phyloP scores from a whole-genome alignment of 2,113 vertebrate genomes.

The Oophaga pumilio region DNA sequence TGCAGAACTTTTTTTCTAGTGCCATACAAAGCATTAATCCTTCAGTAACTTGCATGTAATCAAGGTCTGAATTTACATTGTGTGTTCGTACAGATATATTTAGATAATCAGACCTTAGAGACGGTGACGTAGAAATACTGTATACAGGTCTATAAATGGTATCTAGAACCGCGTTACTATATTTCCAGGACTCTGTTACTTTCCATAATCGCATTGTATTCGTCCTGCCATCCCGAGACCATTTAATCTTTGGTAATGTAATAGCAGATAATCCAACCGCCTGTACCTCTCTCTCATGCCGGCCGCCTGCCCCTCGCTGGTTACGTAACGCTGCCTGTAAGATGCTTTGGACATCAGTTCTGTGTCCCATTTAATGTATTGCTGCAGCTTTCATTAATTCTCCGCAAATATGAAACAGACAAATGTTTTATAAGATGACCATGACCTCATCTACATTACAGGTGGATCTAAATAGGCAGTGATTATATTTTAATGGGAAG shows the following conservation, averaged over 20 bases:
- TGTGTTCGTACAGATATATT: too few species aligned
- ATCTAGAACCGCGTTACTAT: background rate
- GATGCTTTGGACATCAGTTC: conserved; percentile 20
- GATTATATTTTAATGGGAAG: background rate
- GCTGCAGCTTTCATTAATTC: conserved; percentile 13
- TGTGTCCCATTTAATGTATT: conserved; percentile 36
- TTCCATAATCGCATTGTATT: conserved; percentile 12
- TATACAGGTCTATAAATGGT: background rate
- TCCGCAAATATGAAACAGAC: background rate
- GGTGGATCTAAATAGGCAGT: background rate
- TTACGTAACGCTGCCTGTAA: conserved; percentile 37
- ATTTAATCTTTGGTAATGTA: conserved; percentile 48
- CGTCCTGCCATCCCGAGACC: conserved; percentile 17
- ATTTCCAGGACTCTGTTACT: background rate
- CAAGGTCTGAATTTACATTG: too few species aligned
- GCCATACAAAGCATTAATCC: too few species aligned
- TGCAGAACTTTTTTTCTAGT: too few species aligned
- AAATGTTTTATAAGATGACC: background rate
- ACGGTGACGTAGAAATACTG: background rate
- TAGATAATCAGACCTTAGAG: too few species aligned
- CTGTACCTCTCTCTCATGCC: conserved; percentile 8
- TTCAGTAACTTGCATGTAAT: too few species aligned
- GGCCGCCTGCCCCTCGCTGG: conserved; percentile 9
- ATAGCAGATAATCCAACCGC: conserved; percentile 46
- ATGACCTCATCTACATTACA: background rate